A percentile compares a stretch with the other conserved stretches of the same genome.
Conservation (phyloP, 1,140 invertebrate genomes). For the Fopius arisanus region DNA sequence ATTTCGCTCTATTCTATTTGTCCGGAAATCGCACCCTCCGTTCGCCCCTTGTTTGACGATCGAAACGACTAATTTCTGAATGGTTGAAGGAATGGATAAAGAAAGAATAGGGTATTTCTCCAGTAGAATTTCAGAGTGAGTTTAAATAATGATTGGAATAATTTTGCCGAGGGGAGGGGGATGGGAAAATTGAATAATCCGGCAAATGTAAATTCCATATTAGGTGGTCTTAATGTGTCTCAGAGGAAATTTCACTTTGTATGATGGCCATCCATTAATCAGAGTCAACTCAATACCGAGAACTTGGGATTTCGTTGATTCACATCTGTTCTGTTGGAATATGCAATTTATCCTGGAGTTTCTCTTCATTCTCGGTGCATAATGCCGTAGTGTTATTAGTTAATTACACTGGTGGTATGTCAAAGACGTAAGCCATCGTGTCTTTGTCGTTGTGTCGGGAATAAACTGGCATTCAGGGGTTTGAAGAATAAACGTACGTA, state of each 20-base stretch:
- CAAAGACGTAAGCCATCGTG: background rate
- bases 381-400: background rate
- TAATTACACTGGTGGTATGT: background rate
- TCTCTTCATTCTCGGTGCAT: background rate
- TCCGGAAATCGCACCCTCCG: background rate
- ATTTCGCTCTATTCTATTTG: background rate
- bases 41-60: background rate
- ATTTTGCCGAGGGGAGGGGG: no score
- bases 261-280: background rate
- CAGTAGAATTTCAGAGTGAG: background rate
- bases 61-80: slow-evolving; percentile 3
- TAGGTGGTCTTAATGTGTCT: background rate
- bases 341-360: background rate
- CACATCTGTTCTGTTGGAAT: background rate
- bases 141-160: background rate
- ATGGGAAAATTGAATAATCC: background rate
- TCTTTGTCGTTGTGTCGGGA: background rate
- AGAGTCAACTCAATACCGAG: background rate
- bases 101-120: background rate
- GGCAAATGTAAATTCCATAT: background rate
- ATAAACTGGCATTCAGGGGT: background rate
- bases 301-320: background rate
- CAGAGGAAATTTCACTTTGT: background rate
- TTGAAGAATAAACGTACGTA: background rate
- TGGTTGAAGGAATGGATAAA: background rate